A percentile compares a stretch with the other conserved stretches of the same genome.
Evolutionary conservation across 2,888 invertebrate genomes (phyloP).

Genomic region (Priapulus caudatus): DNA sequence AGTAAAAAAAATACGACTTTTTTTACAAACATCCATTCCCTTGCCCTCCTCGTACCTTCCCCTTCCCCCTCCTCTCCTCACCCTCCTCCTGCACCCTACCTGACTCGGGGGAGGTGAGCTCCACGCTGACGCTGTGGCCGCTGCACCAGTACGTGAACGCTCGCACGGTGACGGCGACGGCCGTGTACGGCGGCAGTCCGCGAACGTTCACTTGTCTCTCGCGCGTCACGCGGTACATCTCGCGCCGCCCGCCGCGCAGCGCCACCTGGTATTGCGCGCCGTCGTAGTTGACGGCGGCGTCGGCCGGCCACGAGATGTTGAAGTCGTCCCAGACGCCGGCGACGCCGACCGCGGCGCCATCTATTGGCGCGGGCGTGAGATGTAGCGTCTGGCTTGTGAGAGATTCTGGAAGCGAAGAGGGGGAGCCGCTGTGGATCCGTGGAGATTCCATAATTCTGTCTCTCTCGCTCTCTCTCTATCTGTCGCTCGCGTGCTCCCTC

Average conservation of each 20-base stretch:
- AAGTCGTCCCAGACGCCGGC: slow-evolving; percentile 66
- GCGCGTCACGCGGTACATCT: slow-evolving; percentile 28
- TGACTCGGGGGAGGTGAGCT: slow-evolving; percentile 64
- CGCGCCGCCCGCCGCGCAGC: slow-evolving; percentile 21
- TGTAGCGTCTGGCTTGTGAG: slow-evolving; percentile 14
- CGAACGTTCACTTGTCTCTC: slow-evolving; percentile 5
- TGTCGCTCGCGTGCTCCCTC: too few species aligned
- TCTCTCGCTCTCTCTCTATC: too few species aligned
- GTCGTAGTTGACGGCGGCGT: slow-evolving; percentile 61
- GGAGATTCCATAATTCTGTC: too few species aligned
- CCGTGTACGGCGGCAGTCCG: slow-evolving; percentile 51
- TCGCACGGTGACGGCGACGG: slow-evolving; percentile 57
- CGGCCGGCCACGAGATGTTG: slow-evolving; percentile 67
- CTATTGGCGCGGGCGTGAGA: slow-evolving; percentile 59
- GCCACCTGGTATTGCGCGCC: slow-evolving; percentile 67
- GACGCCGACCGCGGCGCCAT: slow-evolving; percentile 52
- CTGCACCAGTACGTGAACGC: slow-evolving; percentile 76
- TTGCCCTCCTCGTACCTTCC: too few species aligned
- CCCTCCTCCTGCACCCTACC: slow-evolving; percentile 24
- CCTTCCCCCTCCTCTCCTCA: too few species aligned
- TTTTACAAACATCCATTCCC: too few species aligned
- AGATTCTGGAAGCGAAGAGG: too few species aligned
- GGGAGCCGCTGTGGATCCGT: too few species aligned
- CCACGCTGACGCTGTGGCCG: slow-evolving; percentile 42
- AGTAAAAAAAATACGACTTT: too few species aligned